Percentiles rank a stretch among this genome's conserved stretches.
Evolutionary conservation across 2,797 vertebrate species (phyloP).

Genomic region (Menidia menidia): DNA sequence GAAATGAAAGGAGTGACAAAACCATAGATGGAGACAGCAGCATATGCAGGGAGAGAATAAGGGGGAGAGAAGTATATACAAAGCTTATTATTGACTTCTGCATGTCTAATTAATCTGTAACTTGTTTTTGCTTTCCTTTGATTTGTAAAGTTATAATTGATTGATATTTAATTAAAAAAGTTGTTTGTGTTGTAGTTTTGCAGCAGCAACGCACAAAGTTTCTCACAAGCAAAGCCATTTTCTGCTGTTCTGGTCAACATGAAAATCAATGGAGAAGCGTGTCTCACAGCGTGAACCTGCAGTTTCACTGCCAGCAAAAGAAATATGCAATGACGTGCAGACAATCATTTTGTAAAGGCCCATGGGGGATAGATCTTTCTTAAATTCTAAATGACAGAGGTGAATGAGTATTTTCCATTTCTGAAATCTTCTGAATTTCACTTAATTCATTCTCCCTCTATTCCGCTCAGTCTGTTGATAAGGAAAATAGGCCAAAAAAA

Average conservation of each 20-base stretch:
- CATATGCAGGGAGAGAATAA: slow-evolving; percentile 6
- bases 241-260: slow-evolving; percentile 17
- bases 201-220: not conserved
- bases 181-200: slow-evolving; percentile 19
- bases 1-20: slow-evolving; percentile 39
- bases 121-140: slow-evolving; percentile 7
- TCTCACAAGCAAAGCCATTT: not conserved
- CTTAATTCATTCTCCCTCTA: not conserved
- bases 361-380: not conserved
- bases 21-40: slow-evolving; percentile 10
- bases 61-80: slow-evolving; percentile 32
- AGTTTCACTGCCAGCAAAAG: not conserved
- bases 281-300: slow-evolving; percentile 7
- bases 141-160: slow-evolving; percentile 26
- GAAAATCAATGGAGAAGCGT: slow-evolving; percentile 34
- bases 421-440: not conserved
- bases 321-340: not conserved
- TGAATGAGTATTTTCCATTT: not conserved
- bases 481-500: no score
- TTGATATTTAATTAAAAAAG: slow-evolving; percentile 32
- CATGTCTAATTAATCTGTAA: slow-evolving; percentile 43
- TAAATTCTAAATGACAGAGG: slow-evolving; percentile 2
- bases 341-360: not conserved
- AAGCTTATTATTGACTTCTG: slow-evolving; percentile 29
- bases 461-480: not conserved